Percentiles rank a stretch among this genome's conserved stretches.
Conservation (phyloP, 2,113 vertebrate species). For the Empidonax traillii region DNA sequence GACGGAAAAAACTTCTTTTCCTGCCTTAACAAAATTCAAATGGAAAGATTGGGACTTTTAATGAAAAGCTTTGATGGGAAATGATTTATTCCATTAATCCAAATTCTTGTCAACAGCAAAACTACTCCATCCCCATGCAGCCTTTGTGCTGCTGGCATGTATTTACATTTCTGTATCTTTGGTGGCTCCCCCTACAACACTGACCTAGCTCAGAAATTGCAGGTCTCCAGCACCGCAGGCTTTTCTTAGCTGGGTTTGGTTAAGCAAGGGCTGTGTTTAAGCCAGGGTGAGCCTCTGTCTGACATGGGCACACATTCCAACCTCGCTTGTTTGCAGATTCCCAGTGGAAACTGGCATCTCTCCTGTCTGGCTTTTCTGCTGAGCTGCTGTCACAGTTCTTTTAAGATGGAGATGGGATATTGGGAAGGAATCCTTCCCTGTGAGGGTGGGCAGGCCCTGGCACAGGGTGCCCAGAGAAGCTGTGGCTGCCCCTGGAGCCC, state of each 20-base stretch:
- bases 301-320: background rate
- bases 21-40: background rate
- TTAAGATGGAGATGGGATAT: background rate
- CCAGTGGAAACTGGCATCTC: background rate
- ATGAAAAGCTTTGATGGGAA: background rate
- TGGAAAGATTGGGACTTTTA: background rate
- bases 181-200: background rate
- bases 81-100: background rate
- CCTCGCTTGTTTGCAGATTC: background rate
- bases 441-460: background rate
- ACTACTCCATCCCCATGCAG: background rate
- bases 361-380: background rate
- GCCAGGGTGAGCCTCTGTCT: background rate
- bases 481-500: background rate
- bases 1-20: background rate
- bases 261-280: slow-evolving; percentile 30
- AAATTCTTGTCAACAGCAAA: background rate
- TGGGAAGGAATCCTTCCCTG: background rate
- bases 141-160: background rate
- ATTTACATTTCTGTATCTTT: background rate
- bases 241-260: slow-evolving; percentile 47
- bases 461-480: background rate
- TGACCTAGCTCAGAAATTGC: slow-evolving; percentile 8
- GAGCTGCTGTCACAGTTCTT: background rate
- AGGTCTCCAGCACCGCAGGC: background rate